phyloP scores from a whole-genome alignment of 2,888 invertebrate genomes.

The Eupsilia transversa region DNA sequence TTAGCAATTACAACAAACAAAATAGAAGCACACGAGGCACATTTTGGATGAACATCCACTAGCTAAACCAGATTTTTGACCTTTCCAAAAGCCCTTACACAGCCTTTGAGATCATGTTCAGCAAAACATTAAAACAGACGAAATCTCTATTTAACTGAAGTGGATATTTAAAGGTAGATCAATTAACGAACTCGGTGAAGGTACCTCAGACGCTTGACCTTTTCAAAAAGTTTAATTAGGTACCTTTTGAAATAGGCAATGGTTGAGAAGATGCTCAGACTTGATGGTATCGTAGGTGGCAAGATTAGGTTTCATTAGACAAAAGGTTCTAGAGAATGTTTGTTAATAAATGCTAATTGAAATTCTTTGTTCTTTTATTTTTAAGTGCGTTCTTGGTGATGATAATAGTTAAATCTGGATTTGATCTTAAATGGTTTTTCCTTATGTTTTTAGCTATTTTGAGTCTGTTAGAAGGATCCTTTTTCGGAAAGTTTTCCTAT shows the following conservation, averaged over 20 bases:
- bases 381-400: not conserved
- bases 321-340: not conserved
- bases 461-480: not conserved
- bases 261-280: slow-evolving; percentile 3
- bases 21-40: not conserved
- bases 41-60: not conserved
- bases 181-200: slow-evolving; percentile 25
- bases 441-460: not conserved
- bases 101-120: slow-evolving; percentile 22
- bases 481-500: no score
- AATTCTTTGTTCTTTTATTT: slow-evolving; percentile 17
- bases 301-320: slow-evolving; percentile 27
- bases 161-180: slow-evolving; percentile 26
- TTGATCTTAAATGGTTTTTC: not conserved
- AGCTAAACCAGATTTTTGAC: not conserved
- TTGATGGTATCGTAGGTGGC: slow-evolving; percentile 12
- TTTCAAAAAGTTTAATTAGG: slow-evolving; percentile 25
- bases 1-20: not conserved
- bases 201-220: slow-evolving; percentile 20
- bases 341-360: slow-evolving; percentile 6
- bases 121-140: slow-evolving; percentile 4
- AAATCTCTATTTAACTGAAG: slow-evolving; percentile 5
- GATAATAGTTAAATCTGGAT: no score
- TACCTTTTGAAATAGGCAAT: slow-evolving; percentile 3
- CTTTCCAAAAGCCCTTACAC: not conserved